A percentile compares a stretch with the other conserved stretches of the same genome.
Conservation (phyloP, 2,797 vertebrate genomes). For the Argya squamiceps region DNA sequence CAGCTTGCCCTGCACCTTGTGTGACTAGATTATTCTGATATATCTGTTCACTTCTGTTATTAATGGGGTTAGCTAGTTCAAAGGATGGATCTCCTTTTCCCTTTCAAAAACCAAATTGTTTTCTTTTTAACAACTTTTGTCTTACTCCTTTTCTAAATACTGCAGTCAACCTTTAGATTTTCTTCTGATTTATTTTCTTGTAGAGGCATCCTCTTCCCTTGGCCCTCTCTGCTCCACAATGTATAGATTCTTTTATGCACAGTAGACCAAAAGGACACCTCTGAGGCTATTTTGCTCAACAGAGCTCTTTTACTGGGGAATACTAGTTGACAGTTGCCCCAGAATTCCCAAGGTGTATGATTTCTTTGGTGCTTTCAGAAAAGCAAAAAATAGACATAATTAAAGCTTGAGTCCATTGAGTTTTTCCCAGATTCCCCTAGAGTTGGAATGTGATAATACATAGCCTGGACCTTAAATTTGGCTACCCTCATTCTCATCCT, state of each 20-base stretch:
- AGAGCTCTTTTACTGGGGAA: neutral
- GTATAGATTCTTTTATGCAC: neutral
- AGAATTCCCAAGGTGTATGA: neutral
- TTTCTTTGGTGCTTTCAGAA: neutral
- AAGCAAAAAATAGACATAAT: neutral
- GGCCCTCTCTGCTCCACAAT: neutral
- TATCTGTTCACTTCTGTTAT: neutral
- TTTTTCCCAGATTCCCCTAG: neutral
- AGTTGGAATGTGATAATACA: neutral
- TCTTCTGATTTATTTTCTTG: neutral
- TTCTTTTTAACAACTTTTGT: neutral
- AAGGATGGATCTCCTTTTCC: neutral
- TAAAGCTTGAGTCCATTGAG: neutral
- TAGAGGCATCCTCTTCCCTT: neutral
- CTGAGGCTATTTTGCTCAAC: neutral
- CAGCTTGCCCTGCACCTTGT: neutral
- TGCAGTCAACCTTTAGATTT: neutral
- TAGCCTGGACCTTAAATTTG: neutral
- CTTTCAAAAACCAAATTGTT: neutral
- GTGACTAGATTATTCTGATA: neutral
- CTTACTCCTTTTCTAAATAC: neutral
- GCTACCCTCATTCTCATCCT: neutral
- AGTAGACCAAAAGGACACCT: neutral
- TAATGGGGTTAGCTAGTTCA: neutral
- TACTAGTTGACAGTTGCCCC: neutral